Evolutionary conservation across 2,113 vertebrate genomes (phyloP).

Genomic region (Columba livia): DNA sequence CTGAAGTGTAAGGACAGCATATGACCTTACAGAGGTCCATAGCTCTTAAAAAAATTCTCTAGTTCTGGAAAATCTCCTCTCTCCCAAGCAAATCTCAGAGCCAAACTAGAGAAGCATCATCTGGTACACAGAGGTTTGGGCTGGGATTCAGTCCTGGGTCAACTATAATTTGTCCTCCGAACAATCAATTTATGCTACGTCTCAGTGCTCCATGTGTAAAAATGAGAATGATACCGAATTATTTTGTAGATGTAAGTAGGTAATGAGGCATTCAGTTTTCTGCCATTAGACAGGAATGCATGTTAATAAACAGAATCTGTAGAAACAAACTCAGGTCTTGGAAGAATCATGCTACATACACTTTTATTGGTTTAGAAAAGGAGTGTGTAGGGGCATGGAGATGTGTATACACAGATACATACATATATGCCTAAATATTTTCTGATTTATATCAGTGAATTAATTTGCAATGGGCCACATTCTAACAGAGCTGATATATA

Average conservation of each 20-base stretch:
- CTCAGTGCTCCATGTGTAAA: constrained; percentile 4
- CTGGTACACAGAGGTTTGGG: neutral
- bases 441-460: neutral
- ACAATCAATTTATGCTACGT: constrained; percentile 17
- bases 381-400: rapidly evolving
- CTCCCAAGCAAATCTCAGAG: neutral
- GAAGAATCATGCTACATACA: neutral
- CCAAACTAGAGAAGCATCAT: neutral
- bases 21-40: neutral
- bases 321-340: neutral
- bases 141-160: neutral
- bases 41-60: neutral
- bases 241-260: neutral
- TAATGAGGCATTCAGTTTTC: constrained; percentile 23
- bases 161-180: neutral
- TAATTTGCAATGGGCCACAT: neutral
- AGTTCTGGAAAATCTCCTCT: neutral
- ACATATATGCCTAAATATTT: neutral
- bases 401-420: neutral
- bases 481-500: neutral
- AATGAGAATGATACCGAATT: neutral
- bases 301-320: neutral
- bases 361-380: neutral
- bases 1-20: neutral
- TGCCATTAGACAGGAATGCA: neutral